Percentiles rank a stretch among this genome's conserved stretches.
These are phyloP conservation scores for Ibycter americanus DNA, from an alignment of 2,797 vertebrate species.

Conservation along the genomic window DNA sequence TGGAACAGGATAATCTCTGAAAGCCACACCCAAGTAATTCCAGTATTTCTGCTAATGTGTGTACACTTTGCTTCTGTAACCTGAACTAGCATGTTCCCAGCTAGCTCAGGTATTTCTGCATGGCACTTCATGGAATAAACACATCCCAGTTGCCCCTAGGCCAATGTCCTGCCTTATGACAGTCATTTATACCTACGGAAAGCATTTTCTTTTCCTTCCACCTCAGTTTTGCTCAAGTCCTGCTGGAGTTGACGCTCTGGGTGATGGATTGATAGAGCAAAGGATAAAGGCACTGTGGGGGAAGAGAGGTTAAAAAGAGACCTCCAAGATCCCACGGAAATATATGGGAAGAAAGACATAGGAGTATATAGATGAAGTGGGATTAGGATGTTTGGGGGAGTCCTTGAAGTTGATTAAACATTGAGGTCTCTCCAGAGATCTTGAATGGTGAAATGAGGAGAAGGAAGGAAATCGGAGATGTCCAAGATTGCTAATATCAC, in stretches of 20 bases:
- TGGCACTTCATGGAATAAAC: constrained; percentile 18
- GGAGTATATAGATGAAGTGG: background rate
- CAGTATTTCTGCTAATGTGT: constrained; percentile 55
- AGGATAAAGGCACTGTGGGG: background rate
- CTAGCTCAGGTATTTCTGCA: constrained; percentile 31
- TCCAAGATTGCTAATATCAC: background rate
- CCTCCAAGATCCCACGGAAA: background rate
- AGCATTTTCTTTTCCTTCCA: background rate
- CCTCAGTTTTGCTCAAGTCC: background rate
- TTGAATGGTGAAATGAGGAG: background rate
- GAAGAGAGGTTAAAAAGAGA: background rate
- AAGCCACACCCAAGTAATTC: constrained; percentile 56
- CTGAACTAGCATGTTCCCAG: constrained; percentile 57
- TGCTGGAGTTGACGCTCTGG: background rate
- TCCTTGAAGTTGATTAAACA: background rate
- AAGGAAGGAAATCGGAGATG: background rate
- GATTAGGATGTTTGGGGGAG: background rate
- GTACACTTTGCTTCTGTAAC: constrained; percentile 33
- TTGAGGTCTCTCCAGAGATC: background rate
- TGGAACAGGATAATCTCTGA: constrained; percentile 49
- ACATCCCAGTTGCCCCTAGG: background rate
- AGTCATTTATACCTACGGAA: background rate
- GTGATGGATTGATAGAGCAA: background rate
- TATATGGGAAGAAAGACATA: background rate
- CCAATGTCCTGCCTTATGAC: background rate